A percentile compares a stretch with the other conserved stretches of the same genome.
Conservation (phyloP, 1,140 invertebrate genomes). For the Drosophila persimilis region DNA sequence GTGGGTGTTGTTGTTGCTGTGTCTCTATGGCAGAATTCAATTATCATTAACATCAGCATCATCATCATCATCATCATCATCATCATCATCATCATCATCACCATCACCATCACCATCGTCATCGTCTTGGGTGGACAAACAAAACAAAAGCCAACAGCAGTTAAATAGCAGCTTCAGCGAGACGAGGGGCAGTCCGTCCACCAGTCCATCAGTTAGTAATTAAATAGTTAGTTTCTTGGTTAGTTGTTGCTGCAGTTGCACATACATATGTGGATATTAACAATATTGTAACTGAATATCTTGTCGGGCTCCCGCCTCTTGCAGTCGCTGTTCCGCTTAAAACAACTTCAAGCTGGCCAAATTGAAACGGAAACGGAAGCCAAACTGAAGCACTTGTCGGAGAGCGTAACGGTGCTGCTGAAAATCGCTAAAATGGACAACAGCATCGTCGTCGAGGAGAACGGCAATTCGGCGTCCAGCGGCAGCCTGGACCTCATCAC, state of each 20-base stretch:
- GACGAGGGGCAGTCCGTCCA: neutral
- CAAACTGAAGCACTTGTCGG: conserved; percentile 83
- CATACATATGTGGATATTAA: neutral
- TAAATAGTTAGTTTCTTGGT: no score
- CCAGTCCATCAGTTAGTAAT: no score
- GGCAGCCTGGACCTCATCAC: conserved; percentile 52
- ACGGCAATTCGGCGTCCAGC: conserved; percentile 87
- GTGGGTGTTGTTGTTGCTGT: conserved; percentile 18
- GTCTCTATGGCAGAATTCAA: conserved; percentile 27
- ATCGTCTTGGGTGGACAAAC: conserved; percentile 31
- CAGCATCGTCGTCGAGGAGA: conserved; percentile 94
- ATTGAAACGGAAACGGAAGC: conserved; percentile 75
- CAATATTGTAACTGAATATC: neutral
- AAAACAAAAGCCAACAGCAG: conserved; percentile 36
- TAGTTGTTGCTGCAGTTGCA: no score
- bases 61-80: conserved; percentile 2
- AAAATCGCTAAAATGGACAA: conserved; percentile 89
- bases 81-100: conserved; percentile 4
- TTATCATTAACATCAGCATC: conserved; percentile 48
- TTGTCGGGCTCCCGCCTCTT: neutral
- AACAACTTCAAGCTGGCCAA: conserved; percentile 72
- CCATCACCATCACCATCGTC: neutral
- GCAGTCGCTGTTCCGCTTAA: conserved; percentile 33
- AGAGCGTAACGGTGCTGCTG: conserved; percentile 82
- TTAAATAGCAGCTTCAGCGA: conserved; percentile 9